Conservation (phyloP, 2,797 vertebrate species). For the Schizopygopsis malacanthus region DNA sequence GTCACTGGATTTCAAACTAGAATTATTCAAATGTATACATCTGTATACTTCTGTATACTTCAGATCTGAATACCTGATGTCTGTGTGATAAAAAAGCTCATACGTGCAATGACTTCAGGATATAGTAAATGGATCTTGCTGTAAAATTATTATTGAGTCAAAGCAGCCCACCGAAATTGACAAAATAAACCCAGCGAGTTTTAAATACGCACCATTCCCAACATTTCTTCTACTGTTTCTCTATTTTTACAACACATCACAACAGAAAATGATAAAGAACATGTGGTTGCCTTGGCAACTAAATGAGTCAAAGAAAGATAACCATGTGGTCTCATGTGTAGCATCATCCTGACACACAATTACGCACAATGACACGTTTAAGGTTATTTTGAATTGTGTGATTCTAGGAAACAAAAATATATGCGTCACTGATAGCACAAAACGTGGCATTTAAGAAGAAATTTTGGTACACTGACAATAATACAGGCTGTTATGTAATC, state of each 20-base stretch:
- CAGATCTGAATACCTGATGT: neutral
- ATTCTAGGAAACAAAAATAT: neutral
- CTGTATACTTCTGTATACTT: neutral
- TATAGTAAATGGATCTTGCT: neutral
- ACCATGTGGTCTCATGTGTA: conserved; percentile 59
- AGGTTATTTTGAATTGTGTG: neutral
- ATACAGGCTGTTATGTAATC: conserved; percentile 2
- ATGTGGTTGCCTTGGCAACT: conserved; percentile 72
- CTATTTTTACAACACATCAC: conserved; percentile 51
- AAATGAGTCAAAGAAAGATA: conserved; percentile 66
- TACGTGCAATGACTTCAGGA: neutral
- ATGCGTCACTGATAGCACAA: neutral
- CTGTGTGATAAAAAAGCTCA: neutral
- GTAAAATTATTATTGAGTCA: neutral
- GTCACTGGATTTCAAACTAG: neutral
- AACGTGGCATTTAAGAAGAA: no score
- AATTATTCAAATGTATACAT: neutral
- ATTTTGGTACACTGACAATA: neutral
- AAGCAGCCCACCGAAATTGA: neutral
- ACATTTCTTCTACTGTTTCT: conserved; percentile 6
- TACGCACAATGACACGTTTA: neutral
- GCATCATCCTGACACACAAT: conserved; percentile 29
- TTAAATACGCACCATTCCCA: conserved; percentile 15
- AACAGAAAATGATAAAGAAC: conserved; percentile 62
- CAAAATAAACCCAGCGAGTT: neutral